phyloP scores from a whole-genome alignment of 2,113 vertebrate genomes.

The Ammodytes marinus region DNA sequence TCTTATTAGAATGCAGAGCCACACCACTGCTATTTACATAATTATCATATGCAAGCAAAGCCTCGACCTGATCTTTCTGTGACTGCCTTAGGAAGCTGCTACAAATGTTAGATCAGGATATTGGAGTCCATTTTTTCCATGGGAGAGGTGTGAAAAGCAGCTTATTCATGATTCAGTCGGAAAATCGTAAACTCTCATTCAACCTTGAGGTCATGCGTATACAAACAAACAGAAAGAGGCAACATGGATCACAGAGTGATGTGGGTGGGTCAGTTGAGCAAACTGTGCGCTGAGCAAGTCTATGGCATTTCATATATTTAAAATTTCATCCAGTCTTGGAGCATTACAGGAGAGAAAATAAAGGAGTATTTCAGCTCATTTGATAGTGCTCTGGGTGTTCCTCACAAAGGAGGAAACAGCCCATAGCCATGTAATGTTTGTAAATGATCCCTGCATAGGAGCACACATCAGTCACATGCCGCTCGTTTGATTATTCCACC shows the following conservation, averaged over 20 bases:
- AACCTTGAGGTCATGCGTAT: slow-evolving; percentile 33
- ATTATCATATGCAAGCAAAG: slow-evolving; percentile 60
- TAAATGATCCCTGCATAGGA: slow-evolving; percentile 31
- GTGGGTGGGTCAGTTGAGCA: no score
- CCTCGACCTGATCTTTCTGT: slow-evolving; percentile 55
- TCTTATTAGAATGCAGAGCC: slow-evolving; percentile 55
- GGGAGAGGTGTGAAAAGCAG: background rate
- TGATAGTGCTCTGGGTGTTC: background rate
- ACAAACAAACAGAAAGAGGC: background rate
- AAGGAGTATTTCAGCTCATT: background rate
- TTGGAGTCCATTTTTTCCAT: slow-evolving; percentile 10
- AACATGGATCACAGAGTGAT: background rate
- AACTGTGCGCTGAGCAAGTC: no score
- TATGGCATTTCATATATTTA: no score
- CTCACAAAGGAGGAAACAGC: slow-evolving; percentile 1
- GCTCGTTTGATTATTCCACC: slow-evolving; percentile 46
- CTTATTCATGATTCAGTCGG: background rate
- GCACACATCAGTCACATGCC: slow-evolving; percentile 48
- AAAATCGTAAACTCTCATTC: slow-evolving; percentile 14
- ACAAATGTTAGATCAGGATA: slow-evolving; percentile 61
- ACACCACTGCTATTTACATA: slow-evolving; percentile 54
- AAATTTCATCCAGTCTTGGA: background rate
- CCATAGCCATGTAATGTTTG: background rate
- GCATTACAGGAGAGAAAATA: background rate
- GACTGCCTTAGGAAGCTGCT: slow-evolving; percentile 37